Evolutionary conservation across 2,113 vertebrate genomes (phyloP).

Genomic region (Tricholaema leucomelas): DNA sequence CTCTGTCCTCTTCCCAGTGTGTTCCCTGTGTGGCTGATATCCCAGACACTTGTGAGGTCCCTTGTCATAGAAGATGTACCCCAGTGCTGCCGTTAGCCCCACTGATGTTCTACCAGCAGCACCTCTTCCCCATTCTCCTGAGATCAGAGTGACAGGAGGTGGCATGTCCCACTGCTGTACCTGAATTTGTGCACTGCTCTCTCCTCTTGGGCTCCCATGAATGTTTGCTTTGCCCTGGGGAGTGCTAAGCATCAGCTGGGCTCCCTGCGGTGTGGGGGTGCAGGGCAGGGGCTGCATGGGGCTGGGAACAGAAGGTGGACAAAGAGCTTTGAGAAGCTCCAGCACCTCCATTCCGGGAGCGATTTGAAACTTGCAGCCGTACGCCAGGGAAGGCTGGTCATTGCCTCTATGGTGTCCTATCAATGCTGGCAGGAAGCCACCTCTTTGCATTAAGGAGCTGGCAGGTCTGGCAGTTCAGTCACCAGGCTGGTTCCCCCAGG

Average conservation of each 20-base stretch:
- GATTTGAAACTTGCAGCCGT: not conserved
- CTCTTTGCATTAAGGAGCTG: not conserved
- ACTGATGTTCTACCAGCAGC: not conserved
- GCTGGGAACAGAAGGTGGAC: not conserved
- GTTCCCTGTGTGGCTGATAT: rapidly evolving
- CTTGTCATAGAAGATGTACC: not conserved
- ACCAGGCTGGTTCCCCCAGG: not conserved
- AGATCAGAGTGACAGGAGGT: rapidly evolving
- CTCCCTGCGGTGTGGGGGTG: not conserved
- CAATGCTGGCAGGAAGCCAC: not conserved
- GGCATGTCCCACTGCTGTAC: not conserved
- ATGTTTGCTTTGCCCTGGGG: not conserved
- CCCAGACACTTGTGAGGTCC: not conserved
- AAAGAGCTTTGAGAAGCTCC: not conserved
- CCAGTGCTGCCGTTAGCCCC: not conserved
- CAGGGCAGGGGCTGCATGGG: not conserved
- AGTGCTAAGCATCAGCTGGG: rapidly evolving
- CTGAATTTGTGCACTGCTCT: not conserved
- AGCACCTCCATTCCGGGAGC: not conserved
- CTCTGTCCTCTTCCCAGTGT: not conserved
- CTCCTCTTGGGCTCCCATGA: not conserved
- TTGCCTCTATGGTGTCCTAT: not conserved
- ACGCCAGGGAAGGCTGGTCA: not conserved
- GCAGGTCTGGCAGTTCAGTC: not conserved
- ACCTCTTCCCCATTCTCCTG: not conserved